These are phyloP conservation scores for Pseudotriccus pelzelni DNA, from an alignment of 2,797 vertebrate species.

Conservation along the genomic window DNA sequence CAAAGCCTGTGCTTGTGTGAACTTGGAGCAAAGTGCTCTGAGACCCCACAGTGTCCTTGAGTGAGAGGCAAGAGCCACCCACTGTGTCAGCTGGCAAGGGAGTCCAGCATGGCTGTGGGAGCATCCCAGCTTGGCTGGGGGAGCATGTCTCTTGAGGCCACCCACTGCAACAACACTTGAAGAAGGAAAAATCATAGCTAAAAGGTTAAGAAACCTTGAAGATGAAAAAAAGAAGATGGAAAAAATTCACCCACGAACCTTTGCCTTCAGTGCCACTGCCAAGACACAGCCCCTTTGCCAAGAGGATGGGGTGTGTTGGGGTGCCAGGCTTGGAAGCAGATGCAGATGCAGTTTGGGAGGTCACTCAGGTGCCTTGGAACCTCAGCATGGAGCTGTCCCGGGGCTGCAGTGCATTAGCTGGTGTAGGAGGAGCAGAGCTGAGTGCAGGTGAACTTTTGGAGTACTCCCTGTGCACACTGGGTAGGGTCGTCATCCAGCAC, in stretches of 20 bases:
- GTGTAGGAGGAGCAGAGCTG: background rate
- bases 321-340: background rate
- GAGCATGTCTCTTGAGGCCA: background rate
- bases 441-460: rapidly evolving
- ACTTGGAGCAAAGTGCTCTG: background rate
- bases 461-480: rapidly evolving
- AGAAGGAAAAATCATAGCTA: background rate
- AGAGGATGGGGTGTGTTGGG: too few relatives aligned
- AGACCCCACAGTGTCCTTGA: background rate
- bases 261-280: background rate
- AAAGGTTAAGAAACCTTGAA: background rate
- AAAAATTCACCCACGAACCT: rapidly evolving
- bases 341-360: background rate
- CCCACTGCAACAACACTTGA: background rate
- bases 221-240: background rate
- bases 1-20: background rate
- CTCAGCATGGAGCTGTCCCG: rapidly evolving
- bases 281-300: background rate
- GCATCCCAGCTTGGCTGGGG: background rate
- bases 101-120: background rate
- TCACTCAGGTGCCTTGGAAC: background rate
- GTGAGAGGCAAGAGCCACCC: background rate
- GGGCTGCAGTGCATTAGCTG: rapidly evolving
- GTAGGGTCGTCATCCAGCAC: rapidly evolving
- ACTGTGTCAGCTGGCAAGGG: background rate